These are phyloP conservation scores for Galbula dea DNA, from an alignment of 2,113 vertebrate species.

Conservation along the genomic window DNA sequence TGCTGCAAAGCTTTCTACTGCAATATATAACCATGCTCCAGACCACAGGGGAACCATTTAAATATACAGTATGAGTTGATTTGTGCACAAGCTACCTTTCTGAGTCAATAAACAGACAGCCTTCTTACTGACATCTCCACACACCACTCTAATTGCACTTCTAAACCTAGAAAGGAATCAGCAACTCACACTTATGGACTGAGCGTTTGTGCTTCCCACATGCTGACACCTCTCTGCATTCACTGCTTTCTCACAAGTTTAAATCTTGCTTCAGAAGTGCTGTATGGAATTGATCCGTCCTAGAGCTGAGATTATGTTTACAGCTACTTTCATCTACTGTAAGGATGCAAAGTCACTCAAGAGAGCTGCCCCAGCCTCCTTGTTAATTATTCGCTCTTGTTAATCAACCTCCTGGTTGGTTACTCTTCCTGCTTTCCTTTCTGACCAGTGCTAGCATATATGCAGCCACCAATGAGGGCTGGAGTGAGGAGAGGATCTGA, in stretches of 20 bases:
- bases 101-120: not conserved
- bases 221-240: not conserved
- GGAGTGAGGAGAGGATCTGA: not conserved
- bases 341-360: not conserved
- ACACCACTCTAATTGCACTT: not conserved
- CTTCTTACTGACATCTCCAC: not conserved
- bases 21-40: not conserved
- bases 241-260: not conserved
- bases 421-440: not conserved
- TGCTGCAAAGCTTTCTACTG: not conserved
- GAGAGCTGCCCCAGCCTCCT: not conserved
- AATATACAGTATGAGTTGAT: not conserved
- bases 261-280: not conserved
- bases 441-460: not conserved
- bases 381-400: not conserved
- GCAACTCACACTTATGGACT: not conserved
- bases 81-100: not conserved
- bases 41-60: not conserved
- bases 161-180: not conserved
- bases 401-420: not conserved
- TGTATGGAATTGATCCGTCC: not conserved
- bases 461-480: not conserved
- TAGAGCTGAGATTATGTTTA: not conserved
- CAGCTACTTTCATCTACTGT: not conserved
- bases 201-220: accelerated